phyloP scores from a whole-genome alignment of 2,113 vertebrate species.

The Gavialis gangeticus region DNA sequence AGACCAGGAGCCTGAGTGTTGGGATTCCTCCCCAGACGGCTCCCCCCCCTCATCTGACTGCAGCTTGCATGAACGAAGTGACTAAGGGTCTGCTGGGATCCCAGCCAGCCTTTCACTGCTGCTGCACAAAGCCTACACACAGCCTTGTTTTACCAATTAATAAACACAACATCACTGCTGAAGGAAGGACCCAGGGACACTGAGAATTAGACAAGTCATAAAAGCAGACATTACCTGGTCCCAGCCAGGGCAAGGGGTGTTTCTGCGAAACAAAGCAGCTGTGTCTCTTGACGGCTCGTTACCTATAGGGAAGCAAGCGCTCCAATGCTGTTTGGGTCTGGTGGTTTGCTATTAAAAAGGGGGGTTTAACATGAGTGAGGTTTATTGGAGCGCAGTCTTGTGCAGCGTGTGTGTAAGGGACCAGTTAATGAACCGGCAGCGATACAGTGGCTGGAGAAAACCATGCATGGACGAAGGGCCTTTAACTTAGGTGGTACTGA shows the following conservation, averaged over 20 bases:
- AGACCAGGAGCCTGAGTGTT: slow-evolving; percentile 43
- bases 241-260: not conserved
- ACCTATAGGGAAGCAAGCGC: not conserved
- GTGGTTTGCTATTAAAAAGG: not conserved
- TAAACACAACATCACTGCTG: not conserved
- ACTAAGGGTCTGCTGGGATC: slow-evolving; percentile 58
- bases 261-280: not conserved
- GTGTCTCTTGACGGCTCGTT: not conserved
- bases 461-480: not conserved
- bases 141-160: not conserved
- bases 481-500: not conserved
- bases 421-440: not conserved
- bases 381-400: not conserved
- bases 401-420: not conserved
- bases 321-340: not conserved
- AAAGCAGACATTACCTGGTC: slow-evolving; percentile 12
- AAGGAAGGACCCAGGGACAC: not conserved
- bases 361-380: not conserved
- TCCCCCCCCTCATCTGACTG: slow-evolving; percentile 9
- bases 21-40: slow-evolving; percentile 40
- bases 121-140: not conserved
- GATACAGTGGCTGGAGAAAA: not conserved
- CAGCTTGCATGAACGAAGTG: slow-evolving; percentile 51
- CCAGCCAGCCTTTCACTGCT: slow-evolving; percentile 35
- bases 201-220: slow-evolving; percentile 15